Percentiles rank a stretch among this genome's conserved stretches.
Evolutionary conservation across 1,140 invertebrate genomes (phyloP).

Genomic region (Pseudomyrmex cubaensis): DNA sequence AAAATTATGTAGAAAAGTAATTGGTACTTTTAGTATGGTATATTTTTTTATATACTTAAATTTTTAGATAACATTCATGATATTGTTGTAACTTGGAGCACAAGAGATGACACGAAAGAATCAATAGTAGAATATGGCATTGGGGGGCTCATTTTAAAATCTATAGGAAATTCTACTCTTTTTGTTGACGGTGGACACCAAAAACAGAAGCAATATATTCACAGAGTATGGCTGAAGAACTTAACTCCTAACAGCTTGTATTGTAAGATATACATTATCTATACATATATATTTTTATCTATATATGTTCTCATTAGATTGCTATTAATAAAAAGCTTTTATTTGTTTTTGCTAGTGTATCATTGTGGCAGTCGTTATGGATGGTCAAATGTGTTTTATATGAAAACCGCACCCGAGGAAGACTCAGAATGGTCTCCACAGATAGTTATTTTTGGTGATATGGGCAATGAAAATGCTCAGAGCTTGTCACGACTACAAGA

Average conservation of each 20-base stretch:
- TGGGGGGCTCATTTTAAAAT: conserved; percentile 85
- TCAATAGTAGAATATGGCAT: conserved; percentile 93
- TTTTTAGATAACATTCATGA: conserved; percentile 87
- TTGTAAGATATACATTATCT: conserved; percentile 74
- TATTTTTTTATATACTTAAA: conserved; percentile 31
- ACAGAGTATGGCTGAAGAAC: conserved; percentile 87
- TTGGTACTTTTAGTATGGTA: background rate
- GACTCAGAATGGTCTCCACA: conserved; percentile 91
- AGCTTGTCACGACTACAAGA: conserved; percentile 93
- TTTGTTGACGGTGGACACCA: conserved; percentile 93
- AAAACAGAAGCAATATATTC: conserved; percentile 92
- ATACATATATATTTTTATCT: background rate
- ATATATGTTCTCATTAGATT: background rate
- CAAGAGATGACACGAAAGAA: conserved; percentile 89
- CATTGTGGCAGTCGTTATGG: conserved; percentile 92
- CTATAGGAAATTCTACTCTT: conserved; percentile 86
- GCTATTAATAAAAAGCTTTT: background rate
- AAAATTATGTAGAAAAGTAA: background rate
- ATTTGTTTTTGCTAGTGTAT: conserved; percentile 88
- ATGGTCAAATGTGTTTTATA: conserved; percentile 92
- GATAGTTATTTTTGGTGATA: conserved; percentile 95
- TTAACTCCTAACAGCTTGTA: conserved; percentile 84
- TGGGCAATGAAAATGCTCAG: conserved; percentile 95
- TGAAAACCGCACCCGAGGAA: conserved; percentile 88
- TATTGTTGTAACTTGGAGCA: conserved; percentile 96